Evolutionary conservation across 2,113 vertebrate genomes (phyloP).

Genomic region (Callipepla squamata): DNA sequence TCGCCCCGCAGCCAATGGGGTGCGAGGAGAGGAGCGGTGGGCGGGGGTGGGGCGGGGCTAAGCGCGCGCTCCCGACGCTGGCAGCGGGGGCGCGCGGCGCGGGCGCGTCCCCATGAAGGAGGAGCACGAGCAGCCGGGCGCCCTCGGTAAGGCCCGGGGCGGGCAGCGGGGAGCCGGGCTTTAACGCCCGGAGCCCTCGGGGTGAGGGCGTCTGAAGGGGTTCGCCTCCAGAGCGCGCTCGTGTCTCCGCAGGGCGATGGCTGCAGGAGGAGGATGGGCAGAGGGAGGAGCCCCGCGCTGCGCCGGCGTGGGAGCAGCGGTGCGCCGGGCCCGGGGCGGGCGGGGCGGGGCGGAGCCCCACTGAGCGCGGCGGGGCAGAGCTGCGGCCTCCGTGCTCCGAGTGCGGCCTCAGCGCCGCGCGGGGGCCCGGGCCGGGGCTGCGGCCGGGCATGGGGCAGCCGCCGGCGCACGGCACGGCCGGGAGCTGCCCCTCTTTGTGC

Average conservation of each 20-base stretch:
- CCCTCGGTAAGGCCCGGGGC: background rate
- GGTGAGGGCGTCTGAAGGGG: background rate
- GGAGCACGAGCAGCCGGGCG: background rate
- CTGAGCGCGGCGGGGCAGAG: background rate
- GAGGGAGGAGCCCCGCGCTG: background rate
- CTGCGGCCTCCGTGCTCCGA: no score
- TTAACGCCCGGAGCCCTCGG: no score
- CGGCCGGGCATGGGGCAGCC: no score
- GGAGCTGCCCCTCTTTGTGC: slow-evolving; percentile 60
- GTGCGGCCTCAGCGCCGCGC: no score
- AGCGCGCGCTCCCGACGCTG: background rate
- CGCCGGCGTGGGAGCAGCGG: background rate
- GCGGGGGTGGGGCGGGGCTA: background rate
- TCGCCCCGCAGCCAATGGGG: background rate
- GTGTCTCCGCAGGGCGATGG: background rate
- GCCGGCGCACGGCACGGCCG: no score
- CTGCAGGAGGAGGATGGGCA: background rate
- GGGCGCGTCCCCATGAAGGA: slow-evolving; percentile 37
- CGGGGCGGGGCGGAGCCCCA: background rate
- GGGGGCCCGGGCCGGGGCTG: no score
- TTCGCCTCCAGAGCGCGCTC: fast-evolving
- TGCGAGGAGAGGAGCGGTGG: background rate
- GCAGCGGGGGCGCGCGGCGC: background rate
- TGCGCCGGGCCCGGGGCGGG: background rate
- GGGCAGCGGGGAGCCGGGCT: no score